These are phyloP conservation scores for Diarsia brunnea DNA, from an alignment of 2,888 invertebrate genomes.

Conservation along the genomic window DNA sequence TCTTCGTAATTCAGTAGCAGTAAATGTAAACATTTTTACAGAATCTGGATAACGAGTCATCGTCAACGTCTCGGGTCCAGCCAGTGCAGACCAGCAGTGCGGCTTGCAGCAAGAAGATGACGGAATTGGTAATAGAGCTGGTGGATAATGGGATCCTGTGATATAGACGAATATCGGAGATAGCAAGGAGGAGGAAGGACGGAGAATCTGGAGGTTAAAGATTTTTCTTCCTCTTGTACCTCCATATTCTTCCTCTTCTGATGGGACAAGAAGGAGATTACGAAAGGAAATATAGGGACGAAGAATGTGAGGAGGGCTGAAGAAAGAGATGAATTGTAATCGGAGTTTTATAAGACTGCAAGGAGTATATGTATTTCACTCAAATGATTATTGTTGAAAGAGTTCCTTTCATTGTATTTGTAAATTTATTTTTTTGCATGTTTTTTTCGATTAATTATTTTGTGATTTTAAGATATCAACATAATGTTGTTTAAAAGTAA, in stretches of 20 bases:
- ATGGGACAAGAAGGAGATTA: too few species aligned
- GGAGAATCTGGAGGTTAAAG: background rate
- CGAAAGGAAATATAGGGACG: accelerated
- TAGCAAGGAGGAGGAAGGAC: background rate
- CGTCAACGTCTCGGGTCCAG: slow-evolving; percentile 72
- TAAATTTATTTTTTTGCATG: slow-evolving; percentile 15
- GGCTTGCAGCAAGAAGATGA: slow-evolving; percentile 92
- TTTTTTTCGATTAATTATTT: background rate
- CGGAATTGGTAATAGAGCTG: slow-evolving; percentile 92
- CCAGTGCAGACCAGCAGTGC: slow-evolving; percentile 89
- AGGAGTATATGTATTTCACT: slow-evolving; percentile 1
- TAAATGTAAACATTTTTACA: background rate
- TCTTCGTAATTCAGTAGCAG: background rate
- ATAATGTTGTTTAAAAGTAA: background rate
- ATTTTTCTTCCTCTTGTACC: too few species aligned
- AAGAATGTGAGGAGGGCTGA: background rate
- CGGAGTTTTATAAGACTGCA: slow-evolving; percentile 31
- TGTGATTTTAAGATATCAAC: background rate
- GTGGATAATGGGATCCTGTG: slow-evolving; percentile 90
- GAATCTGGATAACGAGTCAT: slow-evolving; percentile 79
- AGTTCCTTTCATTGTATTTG: slow-evolving; percentile 14
- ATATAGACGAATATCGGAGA: background rate
- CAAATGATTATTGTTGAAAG: slow-evolving; percentile 6
- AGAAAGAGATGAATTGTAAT: slow-evolving; percentile 1
- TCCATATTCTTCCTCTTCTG: too few species aligned